These are phyloP conservation scores for Bombus soroeensis DNA, from an alignment of 1,140 invertebrate species.

Conservation along the genomic window DNA sequence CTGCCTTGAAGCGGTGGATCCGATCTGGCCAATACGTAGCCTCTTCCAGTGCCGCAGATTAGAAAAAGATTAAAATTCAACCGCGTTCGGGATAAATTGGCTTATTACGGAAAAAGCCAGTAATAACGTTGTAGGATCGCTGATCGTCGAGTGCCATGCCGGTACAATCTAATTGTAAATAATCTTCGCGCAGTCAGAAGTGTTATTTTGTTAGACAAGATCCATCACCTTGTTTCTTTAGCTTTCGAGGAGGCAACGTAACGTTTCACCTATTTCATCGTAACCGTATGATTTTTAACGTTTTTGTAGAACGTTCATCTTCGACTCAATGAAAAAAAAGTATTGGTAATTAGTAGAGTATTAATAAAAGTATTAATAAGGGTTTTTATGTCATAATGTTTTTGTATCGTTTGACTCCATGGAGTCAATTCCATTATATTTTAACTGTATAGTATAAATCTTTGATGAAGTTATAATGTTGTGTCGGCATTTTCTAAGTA, in stretches of 20 bases:
- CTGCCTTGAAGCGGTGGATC: background rate
- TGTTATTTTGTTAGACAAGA: background rate
- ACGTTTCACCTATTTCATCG: too few relatives aligned
- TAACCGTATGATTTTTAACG: too few relatives aligned
- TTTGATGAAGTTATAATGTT: background rate
- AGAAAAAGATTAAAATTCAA: slow-evolving; percentile 33
- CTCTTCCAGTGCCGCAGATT: slow-evolving; percentile 5
- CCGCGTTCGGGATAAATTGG: slow-evolving; percentile 21
- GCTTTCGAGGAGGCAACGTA: too few relatives aligned
- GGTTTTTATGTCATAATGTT: too few relatives aligned
- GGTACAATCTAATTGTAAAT: background rate
- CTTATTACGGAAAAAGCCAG: slow-evolving; percentile 4
- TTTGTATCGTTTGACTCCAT: too few relatives aligned
- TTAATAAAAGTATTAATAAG: too few relatives aligned
- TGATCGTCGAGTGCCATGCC: background rate
- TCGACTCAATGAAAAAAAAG: background rate
- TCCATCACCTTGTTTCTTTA: too few relatives aligned
- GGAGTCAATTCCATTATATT: background rate
- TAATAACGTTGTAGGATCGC: slow-evolving; percentile 1
- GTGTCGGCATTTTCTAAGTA: background rate
- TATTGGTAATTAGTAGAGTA: background rate
- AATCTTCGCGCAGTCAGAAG: background rate
- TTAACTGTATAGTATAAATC: background rate
- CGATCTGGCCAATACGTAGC: background rate
- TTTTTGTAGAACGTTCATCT: too few relatives aligned